Conservation (phyloP, 2,888 invertebrate species). For the Drepanosiphum platanoidis region DNA sequence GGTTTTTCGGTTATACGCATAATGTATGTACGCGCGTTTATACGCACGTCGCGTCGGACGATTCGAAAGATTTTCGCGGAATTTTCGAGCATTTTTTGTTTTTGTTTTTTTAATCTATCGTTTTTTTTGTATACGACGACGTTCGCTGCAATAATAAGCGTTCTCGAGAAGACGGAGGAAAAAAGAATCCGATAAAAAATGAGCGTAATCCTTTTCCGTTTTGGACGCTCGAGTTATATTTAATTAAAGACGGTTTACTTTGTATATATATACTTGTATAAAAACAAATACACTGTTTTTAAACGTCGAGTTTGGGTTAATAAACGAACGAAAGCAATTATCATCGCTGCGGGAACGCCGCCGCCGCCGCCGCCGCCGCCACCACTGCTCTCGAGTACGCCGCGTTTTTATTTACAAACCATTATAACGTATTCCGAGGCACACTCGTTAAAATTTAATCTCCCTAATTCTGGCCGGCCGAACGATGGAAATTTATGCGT, state of each 20-base stretch:
- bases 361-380: no score
- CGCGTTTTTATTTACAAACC: constrained; percentile 9
- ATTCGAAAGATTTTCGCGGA: no score
- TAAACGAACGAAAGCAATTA: not conserved
- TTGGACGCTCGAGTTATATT: not conserved
- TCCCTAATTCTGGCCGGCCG: no score
- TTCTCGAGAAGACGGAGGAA: no score
- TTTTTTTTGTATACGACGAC: no score
- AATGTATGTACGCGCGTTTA: no score
- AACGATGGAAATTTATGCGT: no score
- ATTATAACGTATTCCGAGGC: not conserved
- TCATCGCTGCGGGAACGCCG: not conserved
- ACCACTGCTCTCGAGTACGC: no score
- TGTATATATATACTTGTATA: not conserved
- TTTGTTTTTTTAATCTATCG: not conserved
- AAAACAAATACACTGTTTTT: not conserved
- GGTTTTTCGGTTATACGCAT: no score
- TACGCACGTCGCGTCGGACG: no score
- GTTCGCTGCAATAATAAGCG: no score
- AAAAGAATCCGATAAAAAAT: no score
- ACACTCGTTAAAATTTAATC: not conserved
- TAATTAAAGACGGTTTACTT: not conserved
- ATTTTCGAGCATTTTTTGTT: not conserved
- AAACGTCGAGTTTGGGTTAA: not conserved
- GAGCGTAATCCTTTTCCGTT: not conserved